These are phyloP conservation scores for Himalopsyche kuldschensis DNA, from an alignment of 2,888 invertebrate genomes.

Conservation along the genomic window DNA sequence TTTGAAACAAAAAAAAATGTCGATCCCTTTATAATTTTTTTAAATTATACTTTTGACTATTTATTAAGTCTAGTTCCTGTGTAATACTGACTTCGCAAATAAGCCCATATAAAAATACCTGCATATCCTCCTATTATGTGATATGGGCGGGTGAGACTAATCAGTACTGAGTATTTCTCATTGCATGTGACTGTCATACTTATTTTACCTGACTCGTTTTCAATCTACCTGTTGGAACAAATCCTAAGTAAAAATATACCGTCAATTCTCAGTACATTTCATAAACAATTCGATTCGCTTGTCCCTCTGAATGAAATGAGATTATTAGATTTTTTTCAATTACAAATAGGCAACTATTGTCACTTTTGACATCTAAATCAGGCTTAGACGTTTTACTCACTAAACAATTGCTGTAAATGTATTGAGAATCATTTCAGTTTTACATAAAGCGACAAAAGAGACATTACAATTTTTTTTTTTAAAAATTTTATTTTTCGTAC, in stretches of 20 bases:
- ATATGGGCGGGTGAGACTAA: not conserved
- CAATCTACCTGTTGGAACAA: not conserved
- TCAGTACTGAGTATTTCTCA: not conserved
- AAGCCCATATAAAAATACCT: not conserved
- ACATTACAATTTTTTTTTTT: too few relatives aligned
- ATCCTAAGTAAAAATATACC: not conserved
- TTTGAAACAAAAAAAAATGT: too few relatives aligned
- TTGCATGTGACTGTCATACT: not conserved
- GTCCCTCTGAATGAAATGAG: not conserved
- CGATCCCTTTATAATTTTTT: too few relatives aligned
- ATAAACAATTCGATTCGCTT: not conserved
- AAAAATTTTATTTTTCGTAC: too few relatives aligned
- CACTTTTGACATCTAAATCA: not conserved
- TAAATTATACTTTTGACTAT: too few relatives aligned
- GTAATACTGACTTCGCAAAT: not conserved
- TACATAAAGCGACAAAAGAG: too few relatives aligned
- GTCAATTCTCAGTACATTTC: not conserved
- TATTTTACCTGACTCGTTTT: not conserved
- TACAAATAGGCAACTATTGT: not conserved
- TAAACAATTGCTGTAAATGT: too few relatives aligned
- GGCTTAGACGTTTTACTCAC: not conserved
- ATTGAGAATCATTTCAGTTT: too few relatives aligned
- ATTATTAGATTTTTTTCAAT: not conserved
- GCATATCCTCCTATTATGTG: not conserved
- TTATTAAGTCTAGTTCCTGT: not conserved